A percentile compares a stretch with the other conserved stretches of the same genome.
Conservation (phyloP, 2,113 vertebrate species). For the Hassar affinis region DNA sequence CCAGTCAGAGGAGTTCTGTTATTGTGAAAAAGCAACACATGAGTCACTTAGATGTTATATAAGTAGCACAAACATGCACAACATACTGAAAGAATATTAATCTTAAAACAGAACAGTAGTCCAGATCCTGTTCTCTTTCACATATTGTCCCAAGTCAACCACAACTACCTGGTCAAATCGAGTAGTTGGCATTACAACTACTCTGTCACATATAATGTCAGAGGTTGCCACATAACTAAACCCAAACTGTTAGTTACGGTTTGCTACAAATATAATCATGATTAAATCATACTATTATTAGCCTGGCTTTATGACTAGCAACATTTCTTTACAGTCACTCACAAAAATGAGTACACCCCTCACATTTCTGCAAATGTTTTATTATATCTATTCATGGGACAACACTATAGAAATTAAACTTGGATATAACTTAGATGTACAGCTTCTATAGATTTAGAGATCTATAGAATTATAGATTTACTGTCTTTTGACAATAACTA, state of each 20-base stretch:
- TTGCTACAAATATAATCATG: background rate
- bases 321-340: background rate
- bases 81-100: conserved; percentile 9
- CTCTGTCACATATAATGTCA: background rate
- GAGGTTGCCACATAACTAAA: conserved; percentile 13
- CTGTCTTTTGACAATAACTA: too few species aligned
- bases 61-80: background rate
- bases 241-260: background rate
- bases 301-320: background rate
- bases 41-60: background rate
- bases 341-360: too few species aligned
- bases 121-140: conserved; percentile 13
- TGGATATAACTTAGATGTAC: too few species aligned
- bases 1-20: conserved; percentile 90
- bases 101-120: conserved; percentile 12
- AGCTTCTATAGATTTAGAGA: too few species aligned
- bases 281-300: background rate
- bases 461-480: too few species aligned
- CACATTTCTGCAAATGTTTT: too few species aligned
- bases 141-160: background rate
- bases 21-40: background rate
- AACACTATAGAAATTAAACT: too few species aligned
- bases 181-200: background rate
- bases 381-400: too few species aligned
- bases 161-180: background rate